Conservation (phyloP, 2,888 invertebrate species). For the Nephrotoma flavescens region DNA sequence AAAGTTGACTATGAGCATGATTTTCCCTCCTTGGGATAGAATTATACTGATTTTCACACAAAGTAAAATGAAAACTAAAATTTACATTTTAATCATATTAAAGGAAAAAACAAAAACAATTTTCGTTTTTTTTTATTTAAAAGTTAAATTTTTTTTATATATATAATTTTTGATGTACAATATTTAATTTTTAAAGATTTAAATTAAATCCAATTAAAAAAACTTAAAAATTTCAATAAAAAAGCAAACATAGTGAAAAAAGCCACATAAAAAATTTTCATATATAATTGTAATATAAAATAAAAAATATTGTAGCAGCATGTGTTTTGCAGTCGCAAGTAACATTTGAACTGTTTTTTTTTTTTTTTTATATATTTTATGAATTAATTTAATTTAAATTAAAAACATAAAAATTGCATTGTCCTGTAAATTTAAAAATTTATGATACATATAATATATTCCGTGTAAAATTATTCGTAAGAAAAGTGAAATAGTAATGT, state of each 20-base stretch:
- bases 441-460: neutral
- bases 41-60: neutral
- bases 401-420: neutral
- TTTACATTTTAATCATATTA: neutral
- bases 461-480: neutral
- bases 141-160: neutral
- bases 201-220: neutral
- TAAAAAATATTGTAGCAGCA: neutral
- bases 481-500: neutral
- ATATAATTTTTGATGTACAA: neutral
- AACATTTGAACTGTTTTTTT: neutral
- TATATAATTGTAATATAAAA: neutral
- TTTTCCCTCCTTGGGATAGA: constrained; percentile 83
- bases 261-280: neutral
- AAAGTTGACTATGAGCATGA: constrained; percentile 93
- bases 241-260: neutral
- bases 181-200: neutral
- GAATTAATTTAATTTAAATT: neutral
- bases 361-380: neutral
- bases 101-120: neutral
- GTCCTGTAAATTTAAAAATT: neutral
- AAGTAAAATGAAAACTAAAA: constrained; percentile 5
- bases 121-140: neutral
- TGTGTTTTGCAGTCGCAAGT: neutral
- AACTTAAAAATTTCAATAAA: neutral